Percentiles rank a stretch among this genome's conserved stretches.
Conservation (phyloP, 2,888 invertebrate genomes). For the Gymnoscelis rufifasciata region DNA sequence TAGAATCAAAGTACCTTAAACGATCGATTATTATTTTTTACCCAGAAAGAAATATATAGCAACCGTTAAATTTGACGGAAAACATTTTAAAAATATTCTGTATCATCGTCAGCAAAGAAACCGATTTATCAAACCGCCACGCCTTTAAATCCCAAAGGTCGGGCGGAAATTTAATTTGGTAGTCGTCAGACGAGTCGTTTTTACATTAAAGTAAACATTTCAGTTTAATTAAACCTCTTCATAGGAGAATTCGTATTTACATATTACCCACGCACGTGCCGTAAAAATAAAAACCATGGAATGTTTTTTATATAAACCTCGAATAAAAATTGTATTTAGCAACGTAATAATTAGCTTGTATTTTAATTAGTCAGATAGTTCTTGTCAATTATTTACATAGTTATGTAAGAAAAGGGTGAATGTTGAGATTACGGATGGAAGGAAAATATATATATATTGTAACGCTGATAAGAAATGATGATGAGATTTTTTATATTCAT, state of each 20-base stretch:
- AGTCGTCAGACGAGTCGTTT: constrained; percentile 18
- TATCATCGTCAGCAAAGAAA: constrained; percentile 7
- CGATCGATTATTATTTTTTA: neutral
- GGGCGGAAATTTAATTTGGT: constrained; percentile 18
- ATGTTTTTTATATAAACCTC: too few species aligned
- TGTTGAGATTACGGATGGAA: too few species aligned
- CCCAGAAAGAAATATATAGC: neutral
- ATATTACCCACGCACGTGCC: neutral
- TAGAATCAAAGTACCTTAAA: too few species aligned
- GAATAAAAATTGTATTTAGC: too few species aligned
- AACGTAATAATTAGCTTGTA: too few species aligned
- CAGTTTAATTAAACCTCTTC: constrained; percentile 12
- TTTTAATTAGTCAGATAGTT: too few species aligned
- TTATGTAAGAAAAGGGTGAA: too few species aligned
- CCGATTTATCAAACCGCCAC: constrained; percentile 20
- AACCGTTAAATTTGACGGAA: constrained; percentile 5
- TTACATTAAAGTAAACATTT: constrained; percentile 9
- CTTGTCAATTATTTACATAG: too few species aligned
- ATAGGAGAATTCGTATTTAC: neutral
- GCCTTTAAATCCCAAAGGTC: constrained; percentile 24
- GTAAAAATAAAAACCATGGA: neutral
- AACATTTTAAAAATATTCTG: neutral
- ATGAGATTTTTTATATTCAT: too few species aligned
- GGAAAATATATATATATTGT: too few species aligned
- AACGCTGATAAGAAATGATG: too few species aligned